Conservation (phyloP, 2,797 vertebrate species). For the Ibycter americanus region DNA sequence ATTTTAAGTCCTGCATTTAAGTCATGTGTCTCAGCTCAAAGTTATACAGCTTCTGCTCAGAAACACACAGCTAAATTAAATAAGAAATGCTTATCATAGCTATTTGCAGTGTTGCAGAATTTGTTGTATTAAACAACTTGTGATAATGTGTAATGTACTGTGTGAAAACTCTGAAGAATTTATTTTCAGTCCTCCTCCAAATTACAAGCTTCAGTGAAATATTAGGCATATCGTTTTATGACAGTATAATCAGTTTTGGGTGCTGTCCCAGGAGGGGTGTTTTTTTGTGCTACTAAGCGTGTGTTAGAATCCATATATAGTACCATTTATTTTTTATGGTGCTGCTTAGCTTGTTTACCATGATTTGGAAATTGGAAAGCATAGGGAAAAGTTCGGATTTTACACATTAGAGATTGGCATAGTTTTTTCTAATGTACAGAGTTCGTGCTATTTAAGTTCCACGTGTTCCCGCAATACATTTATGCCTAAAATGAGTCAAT, state of each 20-base stretch:
- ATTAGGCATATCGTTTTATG: background rate
- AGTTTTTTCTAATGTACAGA: background rate
- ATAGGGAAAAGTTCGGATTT: background rate
- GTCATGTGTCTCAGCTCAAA: background rate
- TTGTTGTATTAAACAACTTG: background rate
- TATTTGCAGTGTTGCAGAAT: background rate
- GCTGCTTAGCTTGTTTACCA: background rate
- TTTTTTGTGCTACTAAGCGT: background rate
- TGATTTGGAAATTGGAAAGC: background rate
- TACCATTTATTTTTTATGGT: background rate
- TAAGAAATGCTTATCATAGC: background rate
- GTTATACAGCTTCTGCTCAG: background rate
- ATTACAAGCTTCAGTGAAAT: background rate
- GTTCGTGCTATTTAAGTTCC: background rate
- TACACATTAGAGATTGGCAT: background rate
- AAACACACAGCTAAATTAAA: background rate
- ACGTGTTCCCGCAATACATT: background rate
- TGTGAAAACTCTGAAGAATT: background rate
- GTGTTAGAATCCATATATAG: background rate
- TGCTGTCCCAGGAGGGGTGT: background rate
- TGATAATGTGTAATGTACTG: background rate
- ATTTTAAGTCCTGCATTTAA: background rate
- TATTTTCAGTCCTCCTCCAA: background rate
- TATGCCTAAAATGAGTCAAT: background rate
- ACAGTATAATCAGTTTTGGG: background rate